These are phyloP conservation scores for Brachirus orientalis DNA, from an alignment of 2,113 vertebrate species.

Conservation along the genomic window DNA sequence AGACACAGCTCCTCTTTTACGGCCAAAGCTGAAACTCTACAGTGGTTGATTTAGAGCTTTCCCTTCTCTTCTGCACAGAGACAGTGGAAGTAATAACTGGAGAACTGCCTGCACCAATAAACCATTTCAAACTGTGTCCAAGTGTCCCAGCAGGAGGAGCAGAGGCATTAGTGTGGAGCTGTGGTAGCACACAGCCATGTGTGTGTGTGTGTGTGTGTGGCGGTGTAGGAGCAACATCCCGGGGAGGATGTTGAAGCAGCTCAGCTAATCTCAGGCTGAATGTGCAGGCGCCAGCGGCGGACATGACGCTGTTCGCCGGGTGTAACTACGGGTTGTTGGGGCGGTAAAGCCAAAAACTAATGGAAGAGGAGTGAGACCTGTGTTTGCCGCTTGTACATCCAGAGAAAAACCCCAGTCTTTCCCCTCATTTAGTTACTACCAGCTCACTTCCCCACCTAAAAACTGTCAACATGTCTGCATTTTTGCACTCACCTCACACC, in stretches of 20 bases:
- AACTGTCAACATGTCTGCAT: conserved; percentile 27
- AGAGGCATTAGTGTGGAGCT: no score
- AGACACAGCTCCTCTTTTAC: background rate
- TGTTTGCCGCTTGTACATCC: conserved; percentile 42
- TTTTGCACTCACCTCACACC: conserved; percentile 65
- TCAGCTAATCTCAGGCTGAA: conserved; percentile 32
- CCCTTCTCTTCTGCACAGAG: background rate
- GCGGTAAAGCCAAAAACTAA: conserved; percentile 47
- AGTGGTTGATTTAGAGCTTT: background rate
- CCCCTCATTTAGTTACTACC: conserved; percentile 43
- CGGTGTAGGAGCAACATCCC: conserved; percentile 47
- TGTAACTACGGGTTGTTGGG: conserved; percentile 2
- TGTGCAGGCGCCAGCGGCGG: conserved; percentile 32
- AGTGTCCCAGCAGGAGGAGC: background rate
- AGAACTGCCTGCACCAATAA: no score
- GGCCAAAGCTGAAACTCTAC: no score
- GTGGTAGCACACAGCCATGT: no score
- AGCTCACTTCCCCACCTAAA: background rate
- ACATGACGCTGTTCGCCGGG: conserved; percentile 26
- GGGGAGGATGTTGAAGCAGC: conserved; percentile 61
- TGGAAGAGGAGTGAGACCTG: conserved; percentile 35
- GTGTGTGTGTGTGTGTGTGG: background rate
- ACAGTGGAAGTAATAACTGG: no score
- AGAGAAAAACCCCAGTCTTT: conserved; percentile 37
- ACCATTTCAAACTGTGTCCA: conserved; percentile 10